Evolutionary conservation across 2,797 vertebrate genomes (phyloP).

Genomic region (Huso huso): DNA sequence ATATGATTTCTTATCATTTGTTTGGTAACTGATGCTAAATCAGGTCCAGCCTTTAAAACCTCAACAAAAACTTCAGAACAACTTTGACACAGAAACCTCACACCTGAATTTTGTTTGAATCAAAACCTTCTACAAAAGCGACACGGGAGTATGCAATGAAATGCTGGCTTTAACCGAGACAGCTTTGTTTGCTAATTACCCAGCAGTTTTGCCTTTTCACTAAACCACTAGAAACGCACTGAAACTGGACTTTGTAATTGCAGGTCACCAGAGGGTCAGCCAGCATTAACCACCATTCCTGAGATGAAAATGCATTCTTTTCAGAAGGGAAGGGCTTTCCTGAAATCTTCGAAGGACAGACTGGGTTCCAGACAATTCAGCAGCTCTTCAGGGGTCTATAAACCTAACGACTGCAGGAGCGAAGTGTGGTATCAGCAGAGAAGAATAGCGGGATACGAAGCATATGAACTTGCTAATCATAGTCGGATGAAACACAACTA

Average conservation of each 20-base stretch:
- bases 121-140: too few species aligned
- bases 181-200: not conserved
- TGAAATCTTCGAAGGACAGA: conserved; percentile 57
- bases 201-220: not conserved
- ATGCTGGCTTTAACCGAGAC: too few species aligned
- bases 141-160: too few species aligned
- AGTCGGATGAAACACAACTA: not conserved
- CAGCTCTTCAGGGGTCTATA: conserved; percentile 35
- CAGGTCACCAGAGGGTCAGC: conserved; percentile 49
- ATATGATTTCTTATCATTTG: too few species aligned
- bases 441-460: conserved; percentile 25
- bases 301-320: conserved; percentile 53
- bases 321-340: conserved; percentile 51
- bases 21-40: too few species aligned
- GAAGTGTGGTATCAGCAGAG: conserved; percentile 55
- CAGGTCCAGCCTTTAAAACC: too few species aligned
- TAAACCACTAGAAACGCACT: not conserved
- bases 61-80: too few species aligned
- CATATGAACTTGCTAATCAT: not conserved
- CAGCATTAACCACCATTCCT: conserved; percentile 34
- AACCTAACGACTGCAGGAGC: conserved; percentile 46
- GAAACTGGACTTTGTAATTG: conserved; percentile 18
- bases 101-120: too few species aligned
- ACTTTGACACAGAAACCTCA: too few species aligned
- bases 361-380: conserved; percentile 43